These are phyloP conservation scores for Eospalax fontanierii DNA, from an alignment of 2,797 vertebrate species.

Conservation along the genomic window DNA sequence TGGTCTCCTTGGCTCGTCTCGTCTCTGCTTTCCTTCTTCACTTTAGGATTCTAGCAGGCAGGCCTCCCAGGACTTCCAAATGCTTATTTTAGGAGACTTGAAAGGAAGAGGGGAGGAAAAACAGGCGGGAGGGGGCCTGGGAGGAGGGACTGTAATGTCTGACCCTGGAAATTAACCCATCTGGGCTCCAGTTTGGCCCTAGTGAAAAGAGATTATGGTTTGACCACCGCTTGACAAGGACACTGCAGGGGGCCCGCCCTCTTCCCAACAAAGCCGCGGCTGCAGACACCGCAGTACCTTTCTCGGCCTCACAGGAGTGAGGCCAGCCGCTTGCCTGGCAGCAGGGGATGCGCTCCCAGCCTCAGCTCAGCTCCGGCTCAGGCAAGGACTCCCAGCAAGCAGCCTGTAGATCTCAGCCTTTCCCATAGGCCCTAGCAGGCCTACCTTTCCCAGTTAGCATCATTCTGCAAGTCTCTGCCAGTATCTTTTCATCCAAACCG, in stretches of 20 bases:
- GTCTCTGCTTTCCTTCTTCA: slow-evolving; percentile 54
- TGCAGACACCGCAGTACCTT: slow-evolving; percentile 53
- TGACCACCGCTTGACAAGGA: slow-evolving; percentile 82
- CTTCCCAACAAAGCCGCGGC: slow-evolving; percentile 67
- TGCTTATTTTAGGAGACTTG: slow-evolving; percentile 80
- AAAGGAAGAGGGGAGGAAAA: slow-evolving; percentile 73
- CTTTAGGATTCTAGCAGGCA: slow-evolving; percentile 76
- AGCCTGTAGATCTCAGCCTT: neutral
- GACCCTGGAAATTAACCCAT: slow-evolving; percentile 82
- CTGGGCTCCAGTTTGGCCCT: slow-evolving; percentile 83
- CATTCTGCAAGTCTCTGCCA: slow-evolving; percentile 58
- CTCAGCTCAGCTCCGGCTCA: slow-evolving; percentile 17
- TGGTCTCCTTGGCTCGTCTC: slow-evolving; percentile 46
- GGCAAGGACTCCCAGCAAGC: slow-evolving; percentile 10
- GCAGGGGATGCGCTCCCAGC: slow-evolving; percentile 51
- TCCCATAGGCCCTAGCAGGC: neutral
- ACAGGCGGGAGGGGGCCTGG: slow-evolving; percentile 58
- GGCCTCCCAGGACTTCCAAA: slow-evolving; percentile 77
- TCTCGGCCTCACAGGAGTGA: slow-evolving; percentile 58
- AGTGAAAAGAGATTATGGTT: slow-evolving; percentile 80
- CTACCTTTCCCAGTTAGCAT: neutral
- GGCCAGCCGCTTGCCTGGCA: slow-evolving; percentile 64
- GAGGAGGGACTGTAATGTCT: slow-evolving; percentile 71
- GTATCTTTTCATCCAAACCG: slow-evolving; percentile 45
- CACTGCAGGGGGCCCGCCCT: slow-evolving; percentile 70